Percentiles rank a stretch among this genome's conserved stretches.
Evolutionary conservation across 2,797 vertebrate species (phyloP).

Genomic region (Bradypodion pumilum): DNA sequence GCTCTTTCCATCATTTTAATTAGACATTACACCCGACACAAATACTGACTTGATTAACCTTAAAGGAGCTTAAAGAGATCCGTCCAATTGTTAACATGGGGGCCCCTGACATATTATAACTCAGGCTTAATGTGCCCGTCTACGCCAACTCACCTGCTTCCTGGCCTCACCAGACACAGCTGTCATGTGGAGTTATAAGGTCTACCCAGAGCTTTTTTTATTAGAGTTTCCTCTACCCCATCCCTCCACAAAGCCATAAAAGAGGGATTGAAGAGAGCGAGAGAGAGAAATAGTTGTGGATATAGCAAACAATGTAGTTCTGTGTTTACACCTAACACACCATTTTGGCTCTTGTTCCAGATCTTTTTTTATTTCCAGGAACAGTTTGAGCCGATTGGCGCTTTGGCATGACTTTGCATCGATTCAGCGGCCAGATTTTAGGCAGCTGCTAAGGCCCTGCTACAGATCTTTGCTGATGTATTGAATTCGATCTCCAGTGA

Average conservation of each 20-base stretch:
- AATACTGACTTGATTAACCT: constrained; percentile 83
- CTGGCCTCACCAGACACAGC: constrained; percentile 64
- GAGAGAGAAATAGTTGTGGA: constrained; percentile 70
- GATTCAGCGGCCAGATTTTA: too few relatives aligned
- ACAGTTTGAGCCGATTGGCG: neutral
- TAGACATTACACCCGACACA: constrained; percentile 83
- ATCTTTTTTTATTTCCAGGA: constrained; percentile 18
- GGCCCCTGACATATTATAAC: constrained; percentile 77
- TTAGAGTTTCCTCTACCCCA: constrained; percentile 45
- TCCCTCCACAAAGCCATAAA: constrained; percentile 71
- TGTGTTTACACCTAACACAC: constrained; percentile 74
- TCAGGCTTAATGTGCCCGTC: constrained; percentile 75
- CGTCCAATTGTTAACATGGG: constrained; percentile 72
- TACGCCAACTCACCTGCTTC: constrained; percentile 74
- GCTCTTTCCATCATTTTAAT: constrained; percentile 80
- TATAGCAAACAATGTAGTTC: constrained; percentile 65
- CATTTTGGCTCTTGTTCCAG: constrained; percentile 45
- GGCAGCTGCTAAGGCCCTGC: too few relatives aligned
- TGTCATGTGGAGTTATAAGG: constrained; percentile 62
- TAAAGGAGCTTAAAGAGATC: constrained; percentile 79
- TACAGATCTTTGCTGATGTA: too few relatives aligned
- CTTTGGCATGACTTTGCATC: neutral
- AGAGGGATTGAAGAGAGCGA: constrained; percentile 60
- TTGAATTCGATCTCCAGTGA: too few relatives aligned
- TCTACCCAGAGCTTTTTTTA: constrained; percentile 73